These are phyloP conservation scores for Meta bourneti DNA, from an alignment of 2,888 invertebrate species.

Conservation along the genomic window DNA sequence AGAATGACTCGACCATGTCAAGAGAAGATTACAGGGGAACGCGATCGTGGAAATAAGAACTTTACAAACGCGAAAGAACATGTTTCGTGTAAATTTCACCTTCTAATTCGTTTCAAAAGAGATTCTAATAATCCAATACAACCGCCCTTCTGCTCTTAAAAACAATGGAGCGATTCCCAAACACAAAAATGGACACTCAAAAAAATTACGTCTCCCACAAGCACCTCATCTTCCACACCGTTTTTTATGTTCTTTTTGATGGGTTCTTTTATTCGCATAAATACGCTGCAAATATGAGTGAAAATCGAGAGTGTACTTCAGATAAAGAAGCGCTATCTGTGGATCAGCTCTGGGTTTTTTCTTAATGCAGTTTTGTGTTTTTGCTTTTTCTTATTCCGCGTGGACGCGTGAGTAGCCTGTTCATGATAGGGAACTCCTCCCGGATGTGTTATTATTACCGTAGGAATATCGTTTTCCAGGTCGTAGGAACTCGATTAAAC, in stretches of 20 bases:
- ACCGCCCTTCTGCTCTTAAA: conserved; percentile 1
- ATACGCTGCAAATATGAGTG: background rate
- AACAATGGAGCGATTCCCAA: background rate
- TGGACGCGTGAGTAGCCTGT: conserved; percentile 22
- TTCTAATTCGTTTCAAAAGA: conserved; percentile 13
- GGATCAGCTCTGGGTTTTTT: background rate
- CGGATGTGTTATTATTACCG: conserved; percentile 48
- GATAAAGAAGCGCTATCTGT: conserved; percentile 22
- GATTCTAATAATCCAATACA: conserved; percentile 8
- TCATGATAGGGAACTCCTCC: conserved; percentile 46
- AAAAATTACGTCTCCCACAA: conserved; percentile 1
- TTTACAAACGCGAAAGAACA: background rate
- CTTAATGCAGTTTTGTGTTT: background rate
- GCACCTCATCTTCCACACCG: background rate
- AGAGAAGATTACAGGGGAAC: conserved; percentile 2
- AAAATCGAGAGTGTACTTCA: background rate
- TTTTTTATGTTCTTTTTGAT: background rate
- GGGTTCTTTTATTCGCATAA: background rate
- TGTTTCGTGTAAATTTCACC: conserved; percentile 2
- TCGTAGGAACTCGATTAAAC: conserved; percentile 49
- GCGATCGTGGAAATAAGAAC: background rate
- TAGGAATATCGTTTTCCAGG: conserved; percentile 30
- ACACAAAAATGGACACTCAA: background rate
- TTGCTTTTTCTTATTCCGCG: conserved; percentile 5
- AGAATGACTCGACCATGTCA: background rate